Evolutionary conservation across 30 jellyfish, hydroid and myxozoan species (phyloP), one percentile per base, ranked within the genome.

Genomic region (Cassiopea andromeda): DNA sequence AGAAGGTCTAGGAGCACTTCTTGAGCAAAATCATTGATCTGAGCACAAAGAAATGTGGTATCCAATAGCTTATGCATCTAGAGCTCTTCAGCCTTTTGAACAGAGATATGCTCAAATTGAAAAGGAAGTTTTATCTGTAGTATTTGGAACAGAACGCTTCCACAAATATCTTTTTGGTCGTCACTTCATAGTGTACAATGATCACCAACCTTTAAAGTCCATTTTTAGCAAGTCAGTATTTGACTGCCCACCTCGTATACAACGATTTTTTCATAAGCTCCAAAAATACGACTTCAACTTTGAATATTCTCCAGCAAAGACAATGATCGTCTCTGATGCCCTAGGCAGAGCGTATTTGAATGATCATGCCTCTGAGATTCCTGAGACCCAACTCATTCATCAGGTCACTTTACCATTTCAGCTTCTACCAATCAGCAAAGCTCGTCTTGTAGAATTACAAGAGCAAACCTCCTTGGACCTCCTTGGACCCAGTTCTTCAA

Each of bases 11-110:
- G 38, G 38, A 27, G 38, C 38, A 27, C 38, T 27, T 27, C 38
- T 27, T 27, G 38, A 27, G 38, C 38, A 27, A 27, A 27, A 27
- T 27, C 38, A 27, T 27, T 27, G 38, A 27, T 27, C 38, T 27
- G 38, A 27, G 38, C 38, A 27, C 38, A 66, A 79, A 46, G 45
- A 70, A 15, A 50, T 44, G n/a, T 89, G 96, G 93, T 46, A 64
- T 48, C 97, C 97, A n/a, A 69, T 90, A 69, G 91, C 96, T 1
- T 90, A 90, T 74, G 81, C 96, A 19, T 83, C 96, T 83, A 97
- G 96, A 14, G 43, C 91, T 1, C 85, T 90, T 69, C 54, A 89
- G 46, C 48, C 78, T 6, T 17, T 92, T 1, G 96, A 83, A 59
- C 17, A 60, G 12, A 60, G 75, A 18, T 90, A 84, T 84, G 75